Percentiles rank a stretch among this genome's conserved stretches.
These are phyloP conservation scores for Spea hammondii DNA, from an alignment of 2,797 vertebrate genomes.

Conservation along the genomic window DNA sequence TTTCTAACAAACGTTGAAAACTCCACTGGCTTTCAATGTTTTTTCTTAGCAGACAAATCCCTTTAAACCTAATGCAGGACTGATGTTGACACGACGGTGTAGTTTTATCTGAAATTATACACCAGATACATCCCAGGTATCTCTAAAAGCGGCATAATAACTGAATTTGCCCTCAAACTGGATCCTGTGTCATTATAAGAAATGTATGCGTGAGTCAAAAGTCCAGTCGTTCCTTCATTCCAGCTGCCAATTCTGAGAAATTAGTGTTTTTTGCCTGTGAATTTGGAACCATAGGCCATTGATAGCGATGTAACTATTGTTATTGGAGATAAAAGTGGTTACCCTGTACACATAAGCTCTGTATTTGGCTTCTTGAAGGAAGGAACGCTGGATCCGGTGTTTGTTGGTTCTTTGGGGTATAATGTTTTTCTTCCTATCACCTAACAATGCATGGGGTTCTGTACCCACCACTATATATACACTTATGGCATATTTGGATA, in stretches of 20 bases:
- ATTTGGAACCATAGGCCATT: too few species aligned
- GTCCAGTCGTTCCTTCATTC: background rate
- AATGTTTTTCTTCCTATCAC: background rate
- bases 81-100: too few species aligned
- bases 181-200: conserved; percentile 22
- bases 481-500: background rate
- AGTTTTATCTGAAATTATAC: too few species aligned
- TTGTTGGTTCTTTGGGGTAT: background rate
- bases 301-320: too few species aligned
- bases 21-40: conserved; percentile 4
- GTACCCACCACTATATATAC: background rate
- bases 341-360: background rate
- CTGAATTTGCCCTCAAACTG: background rate
- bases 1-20: background rate
- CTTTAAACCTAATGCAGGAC: background rate
- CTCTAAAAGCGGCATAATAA: too few species aligned
- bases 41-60: background rate
- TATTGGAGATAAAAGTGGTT: too few species aligned
- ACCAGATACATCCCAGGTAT: too few species aligned
- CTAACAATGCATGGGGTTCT: background rate
- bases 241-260: background rate
- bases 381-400: background rate
- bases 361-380: background rate
- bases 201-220: conserved; percentile 27
- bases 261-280: too few species aligned